phyloP scores from a whole-genome alignment of 1,140 invertebrate genomes.

The Aleiodes sp. region DNA sequence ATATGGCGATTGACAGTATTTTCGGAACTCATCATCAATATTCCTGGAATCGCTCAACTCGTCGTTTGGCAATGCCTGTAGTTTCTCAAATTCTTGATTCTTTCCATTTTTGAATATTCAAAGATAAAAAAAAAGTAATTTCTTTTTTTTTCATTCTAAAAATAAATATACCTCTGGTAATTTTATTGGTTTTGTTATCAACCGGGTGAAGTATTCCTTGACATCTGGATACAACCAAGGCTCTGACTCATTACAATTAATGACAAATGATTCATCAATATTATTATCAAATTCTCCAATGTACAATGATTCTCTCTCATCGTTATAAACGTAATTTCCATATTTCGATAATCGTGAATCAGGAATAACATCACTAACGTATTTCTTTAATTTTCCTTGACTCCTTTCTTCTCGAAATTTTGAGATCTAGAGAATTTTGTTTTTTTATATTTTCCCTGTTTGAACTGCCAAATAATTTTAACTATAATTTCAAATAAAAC shows the following conservation, averaged over 20 bases:
- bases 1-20: slow-evolving; percentile 44
- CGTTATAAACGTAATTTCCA: neutral
- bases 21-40: slow-evolving; percentile 22
- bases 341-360: slow-evolving; percentile 14
- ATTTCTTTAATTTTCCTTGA: slow-evolving; percentile 27
- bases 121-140: neutral
- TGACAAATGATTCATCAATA: neutral
- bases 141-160: neutral
- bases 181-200: slow-evolving; percentile 38
- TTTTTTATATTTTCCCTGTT: neutral
- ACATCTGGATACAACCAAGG: slow-evolving; percentile 61
- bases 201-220: slow-evolving; percentile 52
- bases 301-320: neutral
- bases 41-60: neutral
- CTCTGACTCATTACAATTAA: slow-evolving; percentile 34
- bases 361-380: slow-evolving; percentile 7
- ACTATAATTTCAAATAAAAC: slow-evolving; percentile 37
- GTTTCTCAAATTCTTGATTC: slow-evolving; percentile 26
- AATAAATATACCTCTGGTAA: neutral
- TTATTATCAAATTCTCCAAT: neutral
- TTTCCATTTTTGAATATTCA: neutral
- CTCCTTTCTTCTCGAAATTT: neutral
- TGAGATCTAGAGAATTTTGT: neutral
- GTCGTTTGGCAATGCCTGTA: neutral
- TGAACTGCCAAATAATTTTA: too few species aligned